Evolutionary conservation across 1,140 invertebrate species (phyloP).

Genomic region (Hypsibius dujardini): DNA sequence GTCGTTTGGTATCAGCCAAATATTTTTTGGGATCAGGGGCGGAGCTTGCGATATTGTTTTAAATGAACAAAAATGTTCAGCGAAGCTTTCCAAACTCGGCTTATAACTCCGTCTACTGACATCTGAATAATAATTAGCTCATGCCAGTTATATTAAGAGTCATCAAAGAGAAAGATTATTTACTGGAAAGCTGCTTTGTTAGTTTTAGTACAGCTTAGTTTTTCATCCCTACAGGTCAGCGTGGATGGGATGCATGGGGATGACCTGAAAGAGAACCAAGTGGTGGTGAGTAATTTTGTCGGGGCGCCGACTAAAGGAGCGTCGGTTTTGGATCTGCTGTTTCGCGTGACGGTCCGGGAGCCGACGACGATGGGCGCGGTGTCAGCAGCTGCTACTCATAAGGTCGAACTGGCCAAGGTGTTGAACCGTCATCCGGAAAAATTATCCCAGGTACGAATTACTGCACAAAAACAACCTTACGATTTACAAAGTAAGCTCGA

Average conservation of each 20-base stretch:
- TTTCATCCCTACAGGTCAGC: neutral
- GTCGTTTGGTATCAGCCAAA: no score
- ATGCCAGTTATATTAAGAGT: no score
- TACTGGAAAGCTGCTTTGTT: no score
- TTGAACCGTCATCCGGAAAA: slow-evolving; percentile 9
- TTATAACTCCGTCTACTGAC: no score
- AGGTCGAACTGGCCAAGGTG: neutral
- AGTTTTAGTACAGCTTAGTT: no score
- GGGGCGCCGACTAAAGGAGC: neutral
- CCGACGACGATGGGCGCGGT: neutral
- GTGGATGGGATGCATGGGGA: neutral
- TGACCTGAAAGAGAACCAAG: neutral
- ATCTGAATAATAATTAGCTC: no score
- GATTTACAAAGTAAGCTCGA: neutral
- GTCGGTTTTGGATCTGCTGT: neutral
- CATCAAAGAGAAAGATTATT: no score
- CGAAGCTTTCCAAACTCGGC: no score
- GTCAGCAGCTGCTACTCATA: neutral
- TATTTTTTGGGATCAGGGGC: no score
- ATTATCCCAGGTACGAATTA: neutral
- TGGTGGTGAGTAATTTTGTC: neutral
- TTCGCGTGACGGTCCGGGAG: neutral
- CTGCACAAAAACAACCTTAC: neutral
- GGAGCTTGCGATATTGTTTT: no score
- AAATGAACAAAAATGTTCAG: no score